phyloP scores from a whole-genome alignment of 1,140 invertebrate genomes.

The Drosophila carrolli region DNA sequence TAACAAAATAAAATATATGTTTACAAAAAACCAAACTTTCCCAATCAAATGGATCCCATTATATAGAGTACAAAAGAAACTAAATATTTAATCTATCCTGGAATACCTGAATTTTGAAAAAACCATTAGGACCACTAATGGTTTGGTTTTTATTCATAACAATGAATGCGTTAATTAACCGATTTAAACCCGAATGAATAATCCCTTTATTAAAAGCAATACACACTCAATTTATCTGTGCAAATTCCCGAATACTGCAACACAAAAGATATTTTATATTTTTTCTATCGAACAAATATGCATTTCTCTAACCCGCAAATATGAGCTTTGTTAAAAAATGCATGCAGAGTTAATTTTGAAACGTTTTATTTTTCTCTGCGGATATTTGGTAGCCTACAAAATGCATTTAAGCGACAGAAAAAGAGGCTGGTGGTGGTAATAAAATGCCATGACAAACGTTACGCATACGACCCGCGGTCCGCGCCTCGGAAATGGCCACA shows the following conservation, averaged over 20 bases:
- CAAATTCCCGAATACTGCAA: conserved; percentile 1
- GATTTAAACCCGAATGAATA: conserved; percentile 27
- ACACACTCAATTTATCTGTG: conserved; percentile 22
- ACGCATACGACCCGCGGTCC: conserved; percentile 52
- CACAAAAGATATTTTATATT: conserved; percentile 38
- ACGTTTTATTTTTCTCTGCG: conserved; percentile 30
- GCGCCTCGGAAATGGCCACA: conserved; percentile 47
- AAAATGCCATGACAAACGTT: conserved; percentile 57
- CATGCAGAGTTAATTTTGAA: conserved; percentile 7
- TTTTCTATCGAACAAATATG: conserved; percentile 20
- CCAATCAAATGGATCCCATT: not conserved
- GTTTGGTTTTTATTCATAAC: conserved; percentile 13
- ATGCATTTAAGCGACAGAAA: conserved; percentile 58
- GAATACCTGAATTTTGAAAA: not conserved
- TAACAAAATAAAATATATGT: not conserved
- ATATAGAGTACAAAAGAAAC: conserved; percentile 3
- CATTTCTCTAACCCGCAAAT: conserved; percentile 42
- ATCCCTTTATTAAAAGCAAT: conserved; percentile 40
- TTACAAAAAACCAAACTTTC: not conserved
- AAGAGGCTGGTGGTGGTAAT: conserved; percentile 25
- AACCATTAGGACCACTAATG: conserved; percentile 12
- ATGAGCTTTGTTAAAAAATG: conserved; percentile 18
- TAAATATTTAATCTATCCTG: not conserved
- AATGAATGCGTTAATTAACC: conserved; percentile 37
- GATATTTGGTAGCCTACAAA: conserved; percentile 63